phyloP scores from a whole-genome alignment of 2,888 invertebrate species.

The Plutella xylostella region DNA sequence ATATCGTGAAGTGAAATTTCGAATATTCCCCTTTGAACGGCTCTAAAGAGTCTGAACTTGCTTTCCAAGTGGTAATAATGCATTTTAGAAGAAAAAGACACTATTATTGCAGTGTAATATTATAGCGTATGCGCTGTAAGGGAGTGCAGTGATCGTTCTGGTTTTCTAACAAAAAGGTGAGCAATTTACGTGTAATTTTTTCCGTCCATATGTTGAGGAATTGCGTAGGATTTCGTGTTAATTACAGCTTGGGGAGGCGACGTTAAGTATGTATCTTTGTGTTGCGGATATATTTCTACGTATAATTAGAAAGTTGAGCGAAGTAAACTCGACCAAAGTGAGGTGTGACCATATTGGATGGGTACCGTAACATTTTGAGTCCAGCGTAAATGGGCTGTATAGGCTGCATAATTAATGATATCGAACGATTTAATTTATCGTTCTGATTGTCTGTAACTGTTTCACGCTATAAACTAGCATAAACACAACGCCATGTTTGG shows the following conservation, averaged over 20 bases:
- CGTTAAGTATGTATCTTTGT: too few species aligned
- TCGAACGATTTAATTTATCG: too few species aligned
- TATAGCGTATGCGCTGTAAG: constrained; percentile 66
- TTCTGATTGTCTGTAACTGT: too few species aligned
- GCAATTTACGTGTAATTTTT: constrained; percentile 22
- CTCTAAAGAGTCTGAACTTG: constrained; percentile 54
- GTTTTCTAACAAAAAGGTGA: constrained; percentile 44
- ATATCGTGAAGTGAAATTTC: constrained; percentile 14
- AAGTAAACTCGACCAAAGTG: too few species aligned
- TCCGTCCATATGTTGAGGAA: constrained; percentile 5
- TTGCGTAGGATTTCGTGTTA: background rate
- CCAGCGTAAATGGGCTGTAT: too few species aligned
- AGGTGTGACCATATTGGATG: too few species aligned
- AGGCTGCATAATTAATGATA: too few species aligned
- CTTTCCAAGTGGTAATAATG: constrained; percentile 63
- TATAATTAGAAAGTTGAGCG: too few species aligned
- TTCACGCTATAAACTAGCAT: too few species aligned
- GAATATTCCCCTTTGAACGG: constrained; percentile 49
- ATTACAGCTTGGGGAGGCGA: background rate
- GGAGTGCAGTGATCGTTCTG: constrained; percentile 21
- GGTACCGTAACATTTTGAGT: too few species aligned
- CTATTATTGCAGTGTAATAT: constrained; percentile 64
- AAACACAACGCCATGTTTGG: too few species aligned
- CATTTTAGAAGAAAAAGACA: constrained; percentile 68
- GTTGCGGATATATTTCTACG: too few species aligned